Evolutionary conservation across 2,797 vertebrate genomes (phyloP).

Genomic region (Melopsittacus undulatus): DNA sequence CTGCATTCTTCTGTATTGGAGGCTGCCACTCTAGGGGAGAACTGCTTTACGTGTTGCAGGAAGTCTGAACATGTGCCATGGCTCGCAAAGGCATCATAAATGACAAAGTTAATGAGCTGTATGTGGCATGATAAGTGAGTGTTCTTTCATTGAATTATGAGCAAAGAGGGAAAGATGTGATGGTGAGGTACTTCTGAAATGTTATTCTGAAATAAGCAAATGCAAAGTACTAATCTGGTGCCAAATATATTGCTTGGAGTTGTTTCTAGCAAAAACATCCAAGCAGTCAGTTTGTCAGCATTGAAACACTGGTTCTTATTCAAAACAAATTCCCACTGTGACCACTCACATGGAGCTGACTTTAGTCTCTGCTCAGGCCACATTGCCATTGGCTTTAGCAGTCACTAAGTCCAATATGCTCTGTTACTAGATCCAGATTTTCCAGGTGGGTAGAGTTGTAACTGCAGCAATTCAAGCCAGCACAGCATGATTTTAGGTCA

Average conservation of each 20-base stretch:
- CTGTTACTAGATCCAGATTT: background rate
- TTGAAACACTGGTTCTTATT: background rate
- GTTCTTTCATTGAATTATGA: background rate
- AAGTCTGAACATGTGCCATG: background rate
- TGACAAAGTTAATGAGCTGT: background rate
- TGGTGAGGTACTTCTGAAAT: background rate
- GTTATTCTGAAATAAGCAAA: background rate
- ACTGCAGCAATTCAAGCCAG: background rate
- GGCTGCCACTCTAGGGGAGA: background rate
- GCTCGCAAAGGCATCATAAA: background rate
- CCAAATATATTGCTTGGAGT: background rate
- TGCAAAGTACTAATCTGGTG: background rate
- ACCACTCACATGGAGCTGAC: background rate
- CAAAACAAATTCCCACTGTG: background rate
- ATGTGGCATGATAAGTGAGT: background rate
- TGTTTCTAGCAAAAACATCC: background rate
- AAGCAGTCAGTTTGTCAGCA: background rate
- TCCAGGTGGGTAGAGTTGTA: background rate
- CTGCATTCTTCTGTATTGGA: background rate
- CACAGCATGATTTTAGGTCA: background rate
- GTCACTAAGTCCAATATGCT: background rate
- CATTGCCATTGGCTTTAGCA: background rate
- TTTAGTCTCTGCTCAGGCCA: background rate
- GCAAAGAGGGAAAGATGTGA: background rate
- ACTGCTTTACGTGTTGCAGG: background rate